Evolutionary conservation across 1,140 invertebrate species (phyloP).

Genomic region (Homalodisca vitripennis): DNA sequence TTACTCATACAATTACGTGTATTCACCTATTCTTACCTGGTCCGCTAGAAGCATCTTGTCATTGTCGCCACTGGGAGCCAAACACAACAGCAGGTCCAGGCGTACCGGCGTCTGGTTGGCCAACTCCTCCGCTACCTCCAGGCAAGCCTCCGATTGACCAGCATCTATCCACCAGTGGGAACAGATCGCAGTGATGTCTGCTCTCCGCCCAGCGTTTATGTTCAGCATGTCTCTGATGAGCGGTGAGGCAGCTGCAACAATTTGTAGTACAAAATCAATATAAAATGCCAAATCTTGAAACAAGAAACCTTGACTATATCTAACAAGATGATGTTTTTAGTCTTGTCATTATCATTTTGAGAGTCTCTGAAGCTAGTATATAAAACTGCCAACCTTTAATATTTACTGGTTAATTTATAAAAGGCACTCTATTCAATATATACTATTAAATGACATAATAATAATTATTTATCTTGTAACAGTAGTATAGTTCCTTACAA

Average conservation of each 20-base stretch:
- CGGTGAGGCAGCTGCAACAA: conserved; percentile 79
- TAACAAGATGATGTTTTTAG: not conserved
- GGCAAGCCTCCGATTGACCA: conserved; percentile 74
- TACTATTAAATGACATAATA: too few relatives aligned
- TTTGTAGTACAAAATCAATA: conserved; percentile 38
- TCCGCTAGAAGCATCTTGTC: conserved; percentile 27
- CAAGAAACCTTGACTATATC: not conserved
- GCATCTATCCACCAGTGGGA: conserved; percentile 93
- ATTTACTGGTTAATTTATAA: too few relatives aligned
- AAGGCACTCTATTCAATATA: too few relatives aligned
- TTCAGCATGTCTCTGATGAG: conserved; percentile 93
- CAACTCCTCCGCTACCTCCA: conserved; percentile 83
- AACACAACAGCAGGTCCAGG: conserved; percentile 80
- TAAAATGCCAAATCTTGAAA: conserved; percentile 13
- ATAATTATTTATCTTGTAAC: too few relatives aligned
- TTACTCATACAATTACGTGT: too few relatives aligned
- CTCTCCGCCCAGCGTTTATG: conserved; percentile 83
- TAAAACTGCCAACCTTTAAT: too few relatives aligned
- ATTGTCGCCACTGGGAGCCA: conserved; percentile 58
- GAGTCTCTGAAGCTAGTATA: too few relatives aligned
- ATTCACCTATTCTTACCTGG: conserved; percentile 13
- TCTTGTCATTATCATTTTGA: not conserved
- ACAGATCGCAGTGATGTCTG: conserved; percentile 92
- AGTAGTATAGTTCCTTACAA: too few relatives aligned
- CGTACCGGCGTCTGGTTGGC: conserved; percentile 88